Evolutionary conservation across 2,888 invertebrate genomes (phyloP), one percentile per base, ranked within the genome.

Genomic region (Bombylius discolor): DNA sequence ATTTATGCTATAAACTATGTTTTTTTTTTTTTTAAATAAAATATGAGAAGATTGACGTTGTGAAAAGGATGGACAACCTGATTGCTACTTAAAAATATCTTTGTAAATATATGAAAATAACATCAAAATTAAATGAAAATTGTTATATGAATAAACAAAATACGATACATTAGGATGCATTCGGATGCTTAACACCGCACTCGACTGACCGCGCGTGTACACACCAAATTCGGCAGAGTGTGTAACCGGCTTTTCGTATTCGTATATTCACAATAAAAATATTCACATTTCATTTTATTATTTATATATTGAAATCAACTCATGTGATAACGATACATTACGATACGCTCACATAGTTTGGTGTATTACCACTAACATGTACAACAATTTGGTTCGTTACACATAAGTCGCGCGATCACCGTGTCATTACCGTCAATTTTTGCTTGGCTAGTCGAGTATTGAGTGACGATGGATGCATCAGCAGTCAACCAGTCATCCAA

Each of bases 151-250:
- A 55, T 55, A 55, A 52, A 56, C 48, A 49, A 49, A 56, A 51
- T 42, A 42, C 68, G 71, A 68, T 69, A 71, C 72, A 68, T 71
- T 70, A 70, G 69, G 72, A 70, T 72, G 68, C 72, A 70, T 72
- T 70, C 69, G 70, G 72, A 69, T 72, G 70, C 73, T 67, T 71
- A 67, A 72, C 69, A 70, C 70, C 70, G 71, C 73, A 72, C 72
- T 70, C 73, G 72, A 71, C 70, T 71, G 71, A 70, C 73, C 72
- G 71, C 69, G 71, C 72, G 70, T 72, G 63, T 64, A 63, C 55
- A 55, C 55, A 55, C 51, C 53, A 55, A 55, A 55, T 55, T 55
- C 55, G 55, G 51, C 51, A 55, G 55, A 55, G 55, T 55, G 55
- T 55, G 51, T 55, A 55, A 48, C 55, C 55, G 55, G 55, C 55